Base-by-base conservation (phyloP, 2,113 vertebrate genomes). In the Larimichthys polyactis region DNA sequence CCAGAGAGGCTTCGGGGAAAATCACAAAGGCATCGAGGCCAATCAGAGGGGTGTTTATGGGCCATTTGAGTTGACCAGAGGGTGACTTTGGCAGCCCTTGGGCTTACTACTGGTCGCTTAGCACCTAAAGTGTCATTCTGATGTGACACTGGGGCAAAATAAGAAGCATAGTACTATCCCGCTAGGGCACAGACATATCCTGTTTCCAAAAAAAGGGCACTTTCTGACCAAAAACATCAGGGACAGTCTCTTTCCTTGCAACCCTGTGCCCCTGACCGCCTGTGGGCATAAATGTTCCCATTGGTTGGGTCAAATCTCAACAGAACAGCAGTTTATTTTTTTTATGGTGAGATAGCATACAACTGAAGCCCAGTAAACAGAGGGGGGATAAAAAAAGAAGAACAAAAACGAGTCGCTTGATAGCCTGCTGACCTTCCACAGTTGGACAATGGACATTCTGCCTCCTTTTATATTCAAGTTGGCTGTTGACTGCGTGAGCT, bases 301-400 rank as follows among this genome's bases (percentile, higher is more conserved):
- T 49, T 20, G 43, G n/a, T 20, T 32, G 68, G 52, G 51, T 59
- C 51, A 59, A 24, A 78, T 83, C 46, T 72, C 68, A 78, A 48
- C 69, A 54, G 69, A 46, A 19, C 36, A 46, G 54, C 52, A 78
- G 20, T 46, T 46, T 46, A 40, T 46, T 65, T 48, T 71, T 19
- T 67, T 27, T 27, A 3, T 72, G 81, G 52, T 68, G 75, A 73
- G 55, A 68, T 17, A 5, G 62, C 75, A 62, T 22, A 52, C 20
- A 60, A 46, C 12, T 73, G 27, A 51, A 60, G 63, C 63, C 16
- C 12, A 58, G 24, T 40, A 11, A 63, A 59, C 19, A 64, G 29
- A 60, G 70, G 51, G 48, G 48, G 14, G 12, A 78, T 16, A 27
- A 40, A 40, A 32, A 40, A 36, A 36, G 32, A 36, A 36, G 32